These are phyloP conservation scores for Acrocyrtus sp. DNA, from an alignment of 2,888 invertebrate species.

Conservation along the genomic window DNA sequence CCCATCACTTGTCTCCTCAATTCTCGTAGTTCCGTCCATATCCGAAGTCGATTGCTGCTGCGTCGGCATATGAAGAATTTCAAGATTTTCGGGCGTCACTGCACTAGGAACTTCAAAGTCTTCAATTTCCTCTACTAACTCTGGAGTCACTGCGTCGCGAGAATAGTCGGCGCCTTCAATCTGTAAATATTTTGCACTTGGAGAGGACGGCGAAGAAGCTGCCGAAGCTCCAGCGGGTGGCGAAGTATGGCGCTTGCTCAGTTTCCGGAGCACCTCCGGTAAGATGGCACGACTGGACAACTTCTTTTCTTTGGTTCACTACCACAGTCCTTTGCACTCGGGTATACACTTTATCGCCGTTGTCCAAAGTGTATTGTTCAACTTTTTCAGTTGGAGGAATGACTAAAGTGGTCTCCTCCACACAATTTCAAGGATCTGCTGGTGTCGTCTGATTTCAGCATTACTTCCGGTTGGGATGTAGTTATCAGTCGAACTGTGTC, in stretches of 20 bases:
- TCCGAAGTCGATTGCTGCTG: constrained; percentile 35
- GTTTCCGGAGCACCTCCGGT: neutral
- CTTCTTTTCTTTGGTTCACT: constrained; percentile 60
- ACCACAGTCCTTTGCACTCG: constrained; percentile 57
- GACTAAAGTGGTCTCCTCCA: constrained; percentile 56
- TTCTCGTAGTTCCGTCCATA: constrained; percentile 64
- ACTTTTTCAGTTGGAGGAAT: constrained; percentile 48
- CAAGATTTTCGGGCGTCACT: constrained; percentile 36
- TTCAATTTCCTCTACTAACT: constrained; percentile 41
- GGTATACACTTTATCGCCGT: constrained; percentile 52
- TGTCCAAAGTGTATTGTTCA: constrained; percentile 23
- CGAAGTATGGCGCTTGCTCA: neutral
- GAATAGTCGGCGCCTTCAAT: neutral
- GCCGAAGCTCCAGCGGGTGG: neutral
- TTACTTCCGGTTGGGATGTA: too few species aligned
- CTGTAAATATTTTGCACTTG: too few species aligned
- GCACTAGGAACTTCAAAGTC: constrained; percentile 40
- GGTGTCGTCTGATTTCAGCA: constrained; percentile 5
- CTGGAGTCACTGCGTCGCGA: constrained; percentile 42
- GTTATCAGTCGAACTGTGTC: too few species aligned
- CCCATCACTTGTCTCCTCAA: constrained; percentile 65
- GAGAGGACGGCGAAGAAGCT: too few species aligned
- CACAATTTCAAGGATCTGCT: constrained; percentile 28
- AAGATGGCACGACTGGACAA: constrained; percentile 52
- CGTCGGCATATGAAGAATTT: constrained; percentile 46